Conservation (phyloP, 1,140 invertebrate genomes). For the Drosophila albomicans region DNA sequence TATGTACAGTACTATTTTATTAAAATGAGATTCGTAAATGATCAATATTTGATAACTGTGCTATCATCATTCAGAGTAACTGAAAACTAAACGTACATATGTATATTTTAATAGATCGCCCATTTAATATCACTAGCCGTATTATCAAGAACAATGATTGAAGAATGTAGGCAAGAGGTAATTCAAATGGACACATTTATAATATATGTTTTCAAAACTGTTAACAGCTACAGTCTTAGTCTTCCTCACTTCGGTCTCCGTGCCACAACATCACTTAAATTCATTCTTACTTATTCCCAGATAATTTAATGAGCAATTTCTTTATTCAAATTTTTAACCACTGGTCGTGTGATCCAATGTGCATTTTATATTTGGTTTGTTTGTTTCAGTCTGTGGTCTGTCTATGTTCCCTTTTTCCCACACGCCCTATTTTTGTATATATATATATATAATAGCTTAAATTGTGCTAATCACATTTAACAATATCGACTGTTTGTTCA, state of each 20-base stretch:
- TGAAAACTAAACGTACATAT: slow-evolving; percentile 9
- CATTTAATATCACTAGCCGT: neutral
- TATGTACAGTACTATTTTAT: slow-evolving; percentile 18
- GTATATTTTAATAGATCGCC: neutral
- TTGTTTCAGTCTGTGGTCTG: slow-evolving; percentile 40
- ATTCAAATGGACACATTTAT: slow-evolving; percentile 25
- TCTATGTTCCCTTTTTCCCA: slow-evolving; percentile 18
- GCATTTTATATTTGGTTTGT: slow-evolving; percentile 29
- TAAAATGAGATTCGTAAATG: neutral
- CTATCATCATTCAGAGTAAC: slow-evolving; percentile 17
- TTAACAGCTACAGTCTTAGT: neutral
- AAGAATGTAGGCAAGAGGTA: slow-evolving; percentile 23
- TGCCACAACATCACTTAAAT: neutral
- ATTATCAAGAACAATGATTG: neutral
- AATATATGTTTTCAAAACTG: neutral
- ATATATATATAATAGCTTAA: slow-evolving; percentile 10
- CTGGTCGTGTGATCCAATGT: slow-evolving; percentile 33
- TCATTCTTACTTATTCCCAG: slow-evolving; percentile 18
- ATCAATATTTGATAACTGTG: slow-evolving; percentile 14
- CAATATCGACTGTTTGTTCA: neutral
- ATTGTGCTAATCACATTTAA: neutral
- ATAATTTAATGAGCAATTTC: slow-evolving; percentile 7
- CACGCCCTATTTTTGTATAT: slow-evolving; percentile 8
- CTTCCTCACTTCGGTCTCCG: neutral
- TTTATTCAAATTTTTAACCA: neutral